Base-by-base conservation (phyloP, 2,888 invertebrate species). In the Philaethria dido region DNA sequence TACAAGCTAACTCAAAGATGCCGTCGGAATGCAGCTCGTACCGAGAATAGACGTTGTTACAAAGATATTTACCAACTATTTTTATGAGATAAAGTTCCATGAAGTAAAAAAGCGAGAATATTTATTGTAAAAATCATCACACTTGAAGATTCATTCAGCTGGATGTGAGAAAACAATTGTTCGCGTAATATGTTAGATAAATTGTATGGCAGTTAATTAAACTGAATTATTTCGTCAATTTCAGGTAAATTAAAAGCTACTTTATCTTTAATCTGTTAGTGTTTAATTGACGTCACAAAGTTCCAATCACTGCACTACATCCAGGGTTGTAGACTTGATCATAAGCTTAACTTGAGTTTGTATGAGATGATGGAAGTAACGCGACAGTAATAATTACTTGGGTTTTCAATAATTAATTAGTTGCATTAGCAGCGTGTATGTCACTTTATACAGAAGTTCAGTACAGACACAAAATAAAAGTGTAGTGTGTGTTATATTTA, bases 1-100 rank as follows among this genome's bases (percentile, higher is more conserved):
- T 60, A 45, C 18, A 60, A 45, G 60, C 14, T 33, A 45, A 14
- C 18, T 45, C 29, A 60, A 45, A 60, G 60, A 60, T 60, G 25
- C 57, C 25, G 18, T 60, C 16, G 45, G 60, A 45, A 60, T 45
- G 45, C 45, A 13, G 29, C 25, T 45, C 60, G 45, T 60, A 45
- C 60, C 60, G 45, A 60, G 60, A 60, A 60, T 60, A 60, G 29
- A 45, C 29, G 45, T 45, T 13, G 60, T 45, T 45, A 45, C 45
- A 60, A 13, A 60, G 18, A 60, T 60, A 60, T 60, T 60, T 45
- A 8, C 13, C 18, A 45, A 60, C 16, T 29, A 60, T 60, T 45
- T 60, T 60, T 60, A 60, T 44, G 45, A 45, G 45, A 13, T 60
- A 18, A 45, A 45, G 45, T 60, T 60, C n/a, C n/a, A 60, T 60